Conservation (phyloP, 2,113 vertebrate species). For the Spea bombifrons region DNA sequence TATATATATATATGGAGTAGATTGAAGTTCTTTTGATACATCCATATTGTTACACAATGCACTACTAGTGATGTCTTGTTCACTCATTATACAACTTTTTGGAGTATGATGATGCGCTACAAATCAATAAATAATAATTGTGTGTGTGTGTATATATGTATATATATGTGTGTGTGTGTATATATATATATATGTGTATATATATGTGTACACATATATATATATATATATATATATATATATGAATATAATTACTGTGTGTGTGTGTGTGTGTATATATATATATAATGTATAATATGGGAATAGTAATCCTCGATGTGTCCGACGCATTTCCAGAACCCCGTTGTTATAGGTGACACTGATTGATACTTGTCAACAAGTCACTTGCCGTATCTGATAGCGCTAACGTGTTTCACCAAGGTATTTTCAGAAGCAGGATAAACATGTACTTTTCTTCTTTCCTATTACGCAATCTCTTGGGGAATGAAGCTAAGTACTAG, state of each 20-base stretch:
- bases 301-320: no score
- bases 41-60: not conserved
- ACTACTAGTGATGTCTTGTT: no score
- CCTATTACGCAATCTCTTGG: constrained; percentile 42
- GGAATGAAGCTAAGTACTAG: constrained; percentile 40
- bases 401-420: constrained; percentile 24
- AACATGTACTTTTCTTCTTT: constrained; percentile 40
- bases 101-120: no score
- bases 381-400: not conserved
- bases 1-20: not conserved
- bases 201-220: not conserved
- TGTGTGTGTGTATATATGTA: not conserved
- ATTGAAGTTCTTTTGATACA: not conserved
- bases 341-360: not conserved
- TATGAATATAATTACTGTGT: not conserved
- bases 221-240: not conserved
- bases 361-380: not conserved
- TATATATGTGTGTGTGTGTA: not conserved
- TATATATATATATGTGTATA: constrained; percentile 5
- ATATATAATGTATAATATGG: no score
- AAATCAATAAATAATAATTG: not conserved
- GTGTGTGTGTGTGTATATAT: no score
- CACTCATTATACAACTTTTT: no score
- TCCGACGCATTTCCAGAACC: not conserved
- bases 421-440: constrained; percentile 28